Conservation (phyloP, 1,140 invertebrate genomes). For the Scaptodrosophila lebanonensis region DNA sequence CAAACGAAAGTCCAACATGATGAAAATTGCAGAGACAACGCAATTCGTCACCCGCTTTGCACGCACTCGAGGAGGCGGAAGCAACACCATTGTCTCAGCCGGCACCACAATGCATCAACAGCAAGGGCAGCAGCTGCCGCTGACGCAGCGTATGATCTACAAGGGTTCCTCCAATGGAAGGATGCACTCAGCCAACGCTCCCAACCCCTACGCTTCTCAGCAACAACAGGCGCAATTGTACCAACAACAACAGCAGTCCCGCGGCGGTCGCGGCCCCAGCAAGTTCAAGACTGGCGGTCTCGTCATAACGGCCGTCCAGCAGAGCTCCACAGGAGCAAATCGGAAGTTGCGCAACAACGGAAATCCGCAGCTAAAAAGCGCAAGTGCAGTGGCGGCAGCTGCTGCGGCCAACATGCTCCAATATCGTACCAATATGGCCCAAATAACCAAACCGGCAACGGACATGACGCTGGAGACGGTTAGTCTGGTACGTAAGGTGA, state of each 20-base stretch:
- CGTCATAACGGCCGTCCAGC: constrained; percentile 79
- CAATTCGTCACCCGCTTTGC: constrained; percentile 57
- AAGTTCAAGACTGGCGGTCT: constrained; percentile 81
- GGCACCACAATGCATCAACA: constrained; percentile 18
- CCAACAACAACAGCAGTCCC: constrained; percentile 3
- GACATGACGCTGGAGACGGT: constrained; percentile 47
- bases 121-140: constrained; percentile 21
- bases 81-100: constrained; percentile 9
- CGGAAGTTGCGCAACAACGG: constrained; percentile 37
- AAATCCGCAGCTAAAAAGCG: constrained; percentile 17
- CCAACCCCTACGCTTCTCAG: not conserved
- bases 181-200: constrained; percentile 11
- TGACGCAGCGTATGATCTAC: constrained; percentile 38
- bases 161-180: constrained; percentile 15
- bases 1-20: constrained; percentile 54
- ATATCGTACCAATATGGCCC: constrained; percentile 16
- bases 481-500: constrained; percentile 65
- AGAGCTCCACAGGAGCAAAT: constrained; percentile 24
- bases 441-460: constrained; percentile 27
- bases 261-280: constrained; percentile 20
- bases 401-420: constrained; percentile 6
- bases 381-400: constrained; percentile 8
- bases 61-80: constrained; percentile 18
- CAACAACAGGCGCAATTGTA: constrained; percentile 14
- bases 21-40: constrained; percentile 64